Base-by-base conservation (phyloP, 92 coral and sea anemone genomes). In the Anthopleura xanthogrammica region DNA sequence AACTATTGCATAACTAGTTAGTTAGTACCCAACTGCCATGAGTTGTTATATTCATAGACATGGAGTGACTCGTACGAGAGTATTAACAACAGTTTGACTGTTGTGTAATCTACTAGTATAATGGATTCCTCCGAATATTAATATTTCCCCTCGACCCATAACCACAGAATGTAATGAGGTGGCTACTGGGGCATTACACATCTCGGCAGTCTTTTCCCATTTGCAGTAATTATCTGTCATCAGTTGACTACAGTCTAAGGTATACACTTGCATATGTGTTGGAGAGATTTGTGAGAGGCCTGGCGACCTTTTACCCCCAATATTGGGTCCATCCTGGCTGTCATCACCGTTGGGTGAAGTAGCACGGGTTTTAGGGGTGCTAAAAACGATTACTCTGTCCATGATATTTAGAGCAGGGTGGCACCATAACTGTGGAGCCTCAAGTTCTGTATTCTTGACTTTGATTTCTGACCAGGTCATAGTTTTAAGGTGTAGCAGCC, bases 351-450 rank as follows among this genome's bases (percentile, higher is more conserved):
- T 76, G 14, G 55, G 39, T 41, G 55, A 80, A 58, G 90, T 83
- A 54, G 88, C 87, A 20, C 60, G 92, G 75, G 80, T 80, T 42
- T 80, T 85, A n/a, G 98, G 92, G 20, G 87, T 83, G 58, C 92
- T 93, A 57, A 94, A 94, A 72, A 93, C 94, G 2, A 93, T 83
- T 39, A 95, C 64, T 66, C 87, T 87, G 89, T 90, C 90, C 60
- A 84, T 65, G 24, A 95, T 81, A 68, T 72, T 87, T 57, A 94
- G 90, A 1, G 95, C 98, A 57, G 95, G 98, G 82, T 95, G 98
- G 71, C 98, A 95, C 98, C 98, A 95, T n/a, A 95, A 77, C 23
- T 95, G 98, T 4, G 98, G 98, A 9, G 98, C 98, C 71, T 91
- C 98, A 82, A 91, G 90, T 4, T 84, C 86, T 20, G 73, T 60